These are phyloP conservation scores for Rhopilema esculentum DNA, from an alignment of 30 jellyfish, hydroid and myxozoan genomes.

Conservation along the genomic window DNA sequence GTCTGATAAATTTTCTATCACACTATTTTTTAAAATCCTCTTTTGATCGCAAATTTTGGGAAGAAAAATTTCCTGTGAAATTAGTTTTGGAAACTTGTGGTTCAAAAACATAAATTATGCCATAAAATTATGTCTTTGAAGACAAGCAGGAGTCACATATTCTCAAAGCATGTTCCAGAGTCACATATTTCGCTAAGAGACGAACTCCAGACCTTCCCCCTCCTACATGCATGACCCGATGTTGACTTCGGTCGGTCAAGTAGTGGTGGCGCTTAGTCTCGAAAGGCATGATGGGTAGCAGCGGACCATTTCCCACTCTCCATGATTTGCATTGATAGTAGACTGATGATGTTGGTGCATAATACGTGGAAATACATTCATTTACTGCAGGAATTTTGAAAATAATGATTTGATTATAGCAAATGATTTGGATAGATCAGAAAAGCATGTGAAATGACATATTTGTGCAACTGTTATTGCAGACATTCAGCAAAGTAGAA, in stretches of 20 bases:
- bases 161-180: no score
- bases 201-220: not conserved
- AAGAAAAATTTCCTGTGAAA: no score
- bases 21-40: no score
- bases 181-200: no score
- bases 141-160: no score
- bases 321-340: not conserved
- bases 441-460: not conserved
- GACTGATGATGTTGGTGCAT: not conserved
- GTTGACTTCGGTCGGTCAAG: not conserved
- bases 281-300: conserved; percentile 7
- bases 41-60: no score
- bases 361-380: not conserved
- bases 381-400: not conserved
- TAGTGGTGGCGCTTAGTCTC: not conserved
- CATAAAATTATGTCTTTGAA: no score
- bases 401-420: not conserved
- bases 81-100: no score
- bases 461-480: not conserved
- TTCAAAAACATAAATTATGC: no score
- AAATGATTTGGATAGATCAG: not conserved
- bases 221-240: not conserved
- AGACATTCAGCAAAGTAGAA: not conserved
- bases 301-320: conserved; percentile 17
- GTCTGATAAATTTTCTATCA: no score